These are phyloP conservation scores for Pseudorasbora parva DNA, from an alignment of 2,113 vertebrate species.

Conservation along the genomic window DNA sequence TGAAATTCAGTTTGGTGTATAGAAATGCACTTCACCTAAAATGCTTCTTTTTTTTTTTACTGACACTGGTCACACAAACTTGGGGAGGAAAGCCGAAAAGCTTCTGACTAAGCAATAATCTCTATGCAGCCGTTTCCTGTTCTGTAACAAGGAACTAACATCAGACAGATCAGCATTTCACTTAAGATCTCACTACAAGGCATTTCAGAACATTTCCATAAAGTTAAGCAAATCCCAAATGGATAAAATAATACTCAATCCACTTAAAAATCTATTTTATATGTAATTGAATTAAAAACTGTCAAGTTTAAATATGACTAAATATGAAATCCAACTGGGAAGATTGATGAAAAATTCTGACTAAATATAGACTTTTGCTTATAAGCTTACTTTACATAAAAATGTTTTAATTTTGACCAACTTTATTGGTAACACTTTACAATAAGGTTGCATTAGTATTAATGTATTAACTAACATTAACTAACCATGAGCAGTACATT, in stretches of 20 bases:
- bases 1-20: too few relatives aligned
- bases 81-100: background rate
- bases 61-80: too few relatives aligned
- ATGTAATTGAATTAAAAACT: background rate
- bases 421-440: too few relatives aligned
- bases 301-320: background rate
- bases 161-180: constrained; percentile 11
- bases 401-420: too few relatives aligned
- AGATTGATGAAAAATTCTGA: background rate
- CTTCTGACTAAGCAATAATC: background rate
- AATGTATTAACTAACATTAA: too few relatives aligned
- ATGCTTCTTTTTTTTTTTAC: too few relatives aligned
- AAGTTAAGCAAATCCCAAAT: background rate
- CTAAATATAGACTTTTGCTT: background rate
- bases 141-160: background rate
- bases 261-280: background rate
- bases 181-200: background rate
- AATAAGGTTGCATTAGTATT: too few relatives aligned
- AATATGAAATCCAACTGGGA: background rate
- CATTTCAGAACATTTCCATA: background rate
- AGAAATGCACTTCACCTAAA: too few relatives aligned
- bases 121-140: constrained; percentile 1
- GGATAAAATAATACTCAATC: background rate
- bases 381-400: too few relatives aligned
- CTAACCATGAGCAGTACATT: too few relatives aligned